Evolutionary conservation across 2,888 invertebrate genomes (phyloP).

Genomic region (Himalopsyche tibetana): DNA sequence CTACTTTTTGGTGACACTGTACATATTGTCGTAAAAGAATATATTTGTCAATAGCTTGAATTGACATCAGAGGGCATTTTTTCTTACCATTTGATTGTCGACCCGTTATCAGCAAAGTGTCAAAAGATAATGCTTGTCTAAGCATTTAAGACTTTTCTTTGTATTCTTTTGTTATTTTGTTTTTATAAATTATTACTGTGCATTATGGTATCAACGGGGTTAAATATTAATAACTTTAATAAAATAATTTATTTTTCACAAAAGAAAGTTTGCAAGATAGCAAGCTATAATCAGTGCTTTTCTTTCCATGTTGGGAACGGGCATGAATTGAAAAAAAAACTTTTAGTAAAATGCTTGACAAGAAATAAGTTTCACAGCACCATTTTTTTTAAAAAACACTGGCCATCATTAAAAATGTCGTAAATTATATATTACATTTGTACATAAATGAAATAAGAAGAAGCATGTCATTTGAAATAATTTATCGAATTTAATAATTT

Average conservation of each 20-base stretch:
- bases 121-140: not conserved
- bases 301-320: no score
- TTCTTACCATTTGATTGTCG: not conserved
- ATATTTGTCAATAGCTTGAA: not conserved
- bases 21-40: not conserved
- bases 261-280: not conserved
- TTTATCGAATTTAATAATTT: no score
- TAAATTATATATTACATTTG: no score
- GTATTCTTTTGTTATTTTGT: not conserved
- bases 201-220: not conserved
- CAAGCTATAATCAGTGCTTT: no score
- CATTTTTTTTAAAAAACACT: no score
- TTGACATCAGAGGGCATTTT: slow-evolving; percentile 19
- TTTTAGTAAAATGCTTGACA: no score
- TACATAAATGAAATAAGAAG: no score
- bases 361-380: no score
- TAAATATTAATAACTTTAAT: not conserved
- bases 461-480: no score
- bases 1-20: not conserved
- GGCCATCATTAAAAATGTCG: no score
- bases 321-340: no score
- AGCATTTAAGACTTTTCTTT: not conserved
- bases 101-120: not conserved
- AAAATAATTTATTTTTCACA: not conserved
- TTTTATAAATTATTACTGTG: not conserved